Percentiles rank a stretch among this genome's conserved stretches.
Evolutionary conservation across 2,797 vertebrate genomes (phyloP).

Genomic region (Poecilia gillii): DNA sequence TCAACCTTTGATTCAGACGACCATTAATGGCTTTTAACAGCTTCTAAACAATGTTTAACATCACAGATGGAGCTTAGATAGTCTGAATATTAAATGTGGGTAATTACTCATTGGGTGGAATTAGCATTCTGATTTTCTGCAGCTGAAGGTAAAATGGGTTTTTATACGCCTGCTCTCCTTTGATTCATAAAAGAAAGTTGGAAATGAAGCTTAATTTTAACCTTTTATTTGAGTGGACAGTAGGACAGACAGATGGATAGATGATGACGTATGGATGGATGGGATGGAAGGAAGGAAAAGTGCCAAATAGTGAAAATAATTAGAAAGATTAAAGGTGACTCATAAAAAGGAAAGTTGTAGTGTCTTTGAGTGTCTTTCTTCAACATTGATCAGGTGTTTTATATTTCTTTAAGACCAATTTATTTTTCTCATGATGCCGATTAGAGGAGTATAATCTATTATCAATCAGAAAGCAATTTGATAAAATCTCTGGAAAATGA

Average conservation of each 20-base stretch:
- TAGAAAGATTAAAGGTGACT: neutral
- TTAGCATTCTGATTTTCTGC: neutral
- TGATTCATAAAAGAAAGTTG: neutral
- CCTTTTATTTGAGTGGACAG: neutral
- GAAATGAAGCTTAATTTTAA: neutral
- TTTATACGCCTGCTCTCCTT: neutral
- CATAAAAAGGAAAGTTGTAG: neutral
- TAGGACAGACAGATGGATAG: neutral
- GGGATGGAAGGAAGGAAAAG: neutral
- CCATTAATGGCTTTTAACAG: conserved; percentile 49
- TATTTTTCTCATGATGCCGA: neutral
- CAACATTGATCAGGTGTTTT: neutral
- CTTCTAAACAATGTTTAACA: conserved; percentile 37
- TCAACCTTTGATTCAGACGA: conserved; percentile 36
- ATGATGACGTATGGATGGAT: neutral
- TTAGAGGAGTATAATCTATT: neutral
- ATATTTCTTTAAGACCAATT: neutral
- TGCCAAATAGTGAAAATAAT: neutral
- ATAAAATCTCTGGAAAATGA: neutral
- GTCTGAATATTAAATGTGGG: conserved; percentile 21
- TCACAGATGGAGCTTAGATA: conserved; percentile 7
- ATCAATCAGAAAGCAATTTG: neutral
- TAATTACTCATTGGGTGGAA: neutral
- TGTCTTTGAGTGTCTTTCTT: neutral
- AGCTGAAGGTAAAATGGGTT: neutral